These are phyloP conservation scores for Helostoma temminkii DNA, from an alignment of 2,797 vertebrate genomes.

Conservation along the genomic window DNA sequence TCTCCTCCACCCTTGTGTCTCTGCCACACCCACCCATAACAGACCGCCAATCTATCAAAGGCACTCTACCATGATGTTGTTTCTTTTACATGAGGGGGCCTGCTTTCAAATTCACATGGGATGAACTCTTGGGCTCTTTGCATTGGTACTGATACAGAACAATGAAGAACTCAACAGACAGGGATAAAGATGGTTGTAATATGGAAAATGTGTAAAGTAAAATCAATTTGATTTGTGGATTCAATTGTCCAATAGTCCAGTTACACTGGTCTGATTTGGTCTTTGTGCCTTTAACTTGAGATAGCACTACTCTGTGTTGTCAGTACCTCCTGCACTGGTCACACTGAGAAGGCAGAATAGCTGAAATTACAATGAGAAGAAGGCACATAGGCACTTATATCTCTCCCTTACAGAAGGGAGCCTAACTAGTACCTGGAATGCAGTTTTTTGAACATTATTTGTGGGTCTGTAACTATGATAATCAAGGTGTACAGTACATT, in stretches of 20 bases:
- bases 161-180: too few relatives aligned
- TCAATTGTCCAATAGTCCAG: too few relatives aligned
- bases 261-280: too few relatives aligned
- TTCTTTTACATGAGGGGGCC: slow-evolving; percentile 62
- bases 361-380: too few relatives aligned
- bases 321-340: too few relatives aligned
- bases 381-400: too few relatives aligned
- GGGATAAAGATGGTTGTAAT: too few relatives aligned
- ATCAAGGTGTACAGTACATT: slow-evolving; percentile 31
- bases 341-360: too few relatives aligned
- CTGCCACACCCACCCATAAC: slow-evolving; percentile 68
- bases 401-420: background rate
- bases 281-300: too few relatives aligned
- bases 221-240: too few relatives aligned
- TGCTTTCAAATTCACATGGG: slow-evolving; percentile 38
- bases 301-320: too few relatives aligned
- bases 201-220: too few relatives aligned
- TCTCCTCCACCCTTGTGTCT: slow-evolving; percentile 40
- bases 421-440: background rate
- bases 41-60: slow-evolving; percentile 73
- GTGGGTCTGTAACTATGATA: slow-evolving; percentile 22
- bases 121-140: background rate
- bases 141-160: background rate
- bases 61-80: slow-evolving; percentile 80
- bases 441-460: background rate